Conservation (phyloP, 30 jellyfish, hydroid and myxozoan genomes). For the Turritopsis rubra region DNA sequence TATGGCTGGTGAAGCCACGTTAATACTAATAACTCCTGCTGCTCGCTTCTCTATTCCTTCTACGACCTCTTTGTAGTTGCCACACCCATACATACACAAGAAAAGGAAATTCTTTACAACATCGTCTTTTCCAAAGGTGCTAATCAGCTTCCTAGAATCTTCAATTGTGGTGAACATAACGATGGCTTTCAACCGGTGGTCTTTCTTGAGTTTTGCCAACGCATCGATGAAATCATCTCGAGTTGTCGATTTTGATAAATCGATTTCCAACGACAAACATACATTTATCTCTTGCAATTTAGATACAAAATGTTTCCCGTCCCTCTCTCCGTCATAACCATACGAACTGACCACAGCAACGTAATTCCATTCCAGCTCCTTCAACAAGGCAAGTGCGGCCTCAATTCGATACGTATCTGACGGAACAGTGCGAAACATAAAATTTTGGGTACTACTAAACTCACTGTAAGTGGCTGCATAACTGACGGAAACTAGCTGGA, state of each 20-base stretch:
- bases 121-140: conserved; percentile 28
- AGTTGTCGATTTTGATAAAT: conserved; percentile 19
- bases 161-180: conserved; percentile 48
- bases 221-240: conserved; percentile 20
- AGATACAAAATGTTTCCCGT: conserved; percentile 46
- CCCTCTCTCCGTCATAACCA: conserved; percentile 70
- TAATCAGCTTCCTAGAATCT: conserved; percentile 46
- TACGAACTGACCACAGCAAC: conserved; percentile 73
- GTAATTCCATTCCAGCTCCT: conserved; percentile 61
- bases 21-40: conserved; percentile 60
- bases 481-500: conserved; percentile 36
- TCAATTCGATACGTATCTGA: conserved; percentile 56
- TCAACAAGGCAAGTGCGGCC: conserved; percentile 55
- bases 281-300: conserved; percentile 21
- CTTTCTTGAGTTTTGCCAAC: background rate
- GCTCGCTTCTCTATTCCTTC: conserved; percentile 50
- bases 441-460: conserved; percentile 17
- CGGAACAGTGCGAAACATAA: conserved; percentile 78
- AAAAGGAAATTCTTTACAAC: conserved; percentile 37
- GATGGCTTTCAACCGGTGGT: conserved; percentile 9
- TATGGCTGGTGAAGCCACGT: conserved; percentile 27
- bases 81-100: conserved; percentile 64
- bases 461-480: conserved; percentile 57
- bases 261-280: conserved; percentile 30
- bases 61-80: conserved; percentile 46